Percentiles rank a stretch among this genome's conserved stretches.
These are phyloP conservation scores for Aythya fuligula DNA, from an alignment of 2,797 vertebrate species.

Conservation along the genomic window DNA sequence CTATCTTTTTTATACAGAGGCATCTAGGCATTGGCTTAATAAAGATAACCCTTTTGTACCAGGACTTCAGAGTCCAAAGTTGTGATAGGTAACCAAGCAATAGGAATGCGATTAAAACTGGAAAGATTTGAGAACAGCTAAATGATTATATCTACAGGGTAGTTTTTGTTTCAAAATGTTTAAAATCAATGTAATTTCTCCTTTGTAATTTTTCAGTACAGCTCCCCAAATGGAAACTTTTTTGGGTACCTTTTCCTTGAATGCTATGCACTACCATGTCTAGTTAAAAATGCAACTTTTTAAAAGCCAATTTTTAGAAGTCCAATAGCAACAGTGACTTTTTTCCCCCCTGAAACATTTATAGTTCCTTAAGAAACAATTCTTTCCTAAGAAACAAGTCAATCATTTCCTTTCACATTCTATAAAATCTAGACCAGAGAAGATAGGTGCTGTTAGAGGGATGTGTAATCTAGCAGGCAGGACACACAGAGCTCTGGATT, in stretches of 20 bases:
- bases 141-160: not conserved
- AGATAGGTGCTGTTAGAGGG: not conserved
- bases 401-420: not conserved
- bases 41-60: not conserved
- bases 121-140: not conserved
- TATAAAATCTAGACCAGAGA: not conserved
- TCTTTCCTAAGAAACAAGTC: not conserved
- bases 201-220: not conserved
- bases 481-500: not conserved
- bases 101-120: not conserved
- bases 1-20: not conserved
- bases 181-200: not conserved
- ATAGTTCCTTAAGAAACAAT: not conserved
- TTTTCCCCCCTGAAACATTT: not conserved
- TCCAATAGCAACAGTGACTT: not conserved
- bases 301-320: not conserved
- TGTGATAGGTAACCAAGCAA: not conserved
- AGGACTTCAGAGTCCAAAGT: not conserved
- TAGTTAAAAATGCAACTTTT: not conserved
- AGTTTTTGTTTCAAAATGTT: not conserved
- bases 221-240: not conserved
- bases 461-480: not conserved
- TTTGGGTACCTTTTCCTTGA: not conserved
- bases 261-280: fast-evolving
- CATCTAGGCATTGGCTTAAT: not conserved